Percentiles rank a stretch among this genome's conserved stretches.
Evolutionary conservation across 2,797 vertebrate genomes (phyloP).

Genomic region (Streptopelia turtur): DNA sequence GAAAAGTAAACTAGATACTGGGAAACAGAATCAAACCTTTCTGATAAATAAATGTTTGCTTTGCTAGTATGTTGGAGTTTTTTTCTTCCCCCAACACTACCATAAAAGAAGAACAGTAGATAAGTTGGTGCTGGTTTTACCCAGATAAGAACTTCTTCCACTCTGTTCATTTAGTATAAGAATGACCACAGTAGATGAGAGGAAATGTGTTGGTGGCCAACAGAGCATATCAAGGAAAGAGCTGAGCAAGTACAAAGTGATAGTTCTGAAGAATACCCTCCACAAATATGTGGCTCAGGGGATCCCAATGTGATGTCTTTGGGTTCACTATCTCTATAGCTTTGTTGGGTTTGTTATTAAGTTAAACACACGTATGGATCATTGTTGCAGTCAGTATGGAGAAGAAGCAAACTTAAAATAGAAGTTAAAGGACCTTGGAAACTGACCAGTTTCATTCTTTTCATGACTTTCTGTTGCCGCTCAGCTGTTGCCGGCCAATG

Average conservation of each 20-base stretch:
- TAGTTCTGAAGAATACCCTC: background rate
- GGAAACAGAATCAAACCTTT: constrained; percentile 26
- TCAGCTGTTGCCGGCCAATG: background rate
- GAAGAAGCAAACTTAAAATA: background rate
- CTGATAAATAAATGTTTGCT: constrained; percentile 2
- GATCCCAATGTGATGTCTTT: background rate
- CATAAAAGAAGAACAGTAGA: background rate
- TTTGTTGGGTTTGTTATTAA: background rate
- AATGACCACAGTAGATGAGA: background rate
- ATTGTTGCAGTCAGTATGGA: background rate
- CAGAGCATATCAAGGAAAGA: background rate
- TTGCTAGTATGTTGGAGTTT: background rate
- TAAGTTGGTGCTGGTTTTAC: background rate
- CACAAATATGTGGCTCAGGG: background rate
- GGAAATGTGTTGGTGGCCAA: background rate
- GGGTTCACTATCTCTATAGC: background rate
- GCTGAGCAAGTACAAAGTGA: background rate
- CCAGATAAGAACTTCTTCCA: background rate
- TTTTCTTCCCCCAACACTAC: background rate
- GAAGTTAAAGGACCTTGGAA: background rate
- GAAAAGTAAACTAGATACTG: constrained; percentile 26
- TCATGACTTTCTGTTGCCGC: background rate
- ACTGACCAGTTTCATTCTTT: background rate
- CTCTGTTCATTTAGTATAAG: background rate
- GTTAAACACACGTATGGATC: background rate